Evolutionary conservation across 2,888 invertebrate species (phyloP).

Genomic region (Agrotis puta): DNA sequence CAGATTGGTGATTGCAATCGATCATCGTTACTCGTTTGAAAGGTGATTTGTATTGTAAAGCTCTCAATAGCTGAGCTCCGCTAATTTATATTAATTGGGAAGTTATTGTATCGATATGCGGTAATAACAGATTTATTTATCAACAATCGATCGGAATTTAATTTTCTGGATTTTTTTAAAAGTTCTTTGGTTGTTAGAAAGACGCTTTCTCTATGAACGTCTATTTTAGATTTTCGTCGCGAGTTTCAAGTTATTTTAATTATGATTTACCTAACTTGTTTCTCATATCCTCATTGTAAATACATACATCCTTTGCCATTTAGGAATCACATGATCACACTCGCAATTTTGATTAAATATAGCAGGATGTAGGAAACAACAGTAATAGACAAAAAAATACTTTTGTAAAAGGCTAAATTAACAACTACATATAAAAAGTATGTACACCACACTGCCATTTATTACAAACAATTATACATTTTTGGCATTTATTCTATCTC

Average conservation of each 20-base stretch:
- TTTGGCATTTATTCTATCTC: neutral
- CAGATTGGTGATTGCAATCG: conserved; percentile 32
- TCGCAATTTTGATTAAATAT: neutral
- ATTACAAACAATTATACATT: neutral
- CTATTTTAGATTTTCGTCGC: neutral
- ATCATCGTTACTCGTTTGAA: conserved; percentile 43
- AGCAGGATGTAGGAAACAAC: neutral
- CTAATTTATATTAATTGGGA: conserved; percentile 23
- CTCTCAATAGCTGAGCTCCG: neutral
- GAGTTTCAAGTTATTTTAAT: neutral
- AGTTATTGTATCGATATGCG: conserved; percentile 1
- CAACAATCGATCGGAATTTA: neutral
- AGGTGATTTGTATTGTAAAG: conserved; percentile 28
- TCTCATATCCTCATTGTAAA: neutral
- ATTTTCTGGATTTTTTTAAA: neutral
- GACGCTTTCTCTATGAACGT: neutral
- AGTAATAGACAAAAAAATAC: neutral
- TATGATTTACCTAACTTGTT: neutral
- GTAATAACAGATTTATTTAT: conserved; percentile 1
- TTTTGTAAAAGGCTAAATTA: neutral
- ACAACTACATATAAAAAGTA: neutral
- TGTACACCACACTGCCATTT: neutral
- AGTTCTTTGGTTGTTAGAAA: neutral
- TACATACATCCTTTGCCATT: neutral
- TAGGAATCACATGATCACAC: neutral